Evolutionary conservation across 2,113 vertebrate species (phyloP).

Genomic region (Cottus gobio): DNA sequence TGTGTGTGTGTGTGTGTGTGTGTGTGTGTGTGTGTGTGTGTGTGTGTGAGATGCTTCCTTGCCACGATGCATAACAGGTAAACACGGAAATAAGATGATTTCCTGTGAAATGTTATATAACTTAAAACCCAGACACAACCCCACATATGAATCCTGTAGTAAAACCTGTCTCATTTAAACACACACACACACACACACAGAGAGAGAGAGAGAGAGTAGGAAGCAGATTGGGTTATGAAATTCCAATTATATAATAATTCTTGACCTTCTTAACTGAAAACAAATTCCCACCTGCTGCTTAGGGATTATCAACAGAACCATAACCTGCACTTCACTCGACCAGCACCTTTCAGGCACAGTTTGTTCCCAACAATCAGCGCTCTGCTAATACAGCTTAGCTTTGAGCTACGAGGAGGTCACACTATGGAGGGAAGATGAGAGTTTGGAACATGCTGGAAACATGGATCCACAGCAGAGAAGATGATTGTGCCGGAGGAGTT

Average conservation of each 20-base stretch:
- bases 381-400: not conserved
- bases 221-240: slow-evolving; percentile 46
- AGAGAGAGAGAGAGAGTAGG: not conserved
- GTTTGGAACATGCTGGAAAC: not conserved
- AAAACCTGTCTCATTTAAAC: slow-evolving; percentile 19
- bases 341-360: slow-evolving; percentile 12
- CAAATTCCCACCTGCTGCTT: slow-evolving; percentile 35
- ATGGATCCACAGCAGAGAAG: not conserved
- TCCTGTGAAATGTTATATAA: slow-evolving; percentile 52
- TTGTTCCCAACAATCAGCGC: slow-evolving; percentile 24
- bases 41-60: slow-evolving; percentile 2
- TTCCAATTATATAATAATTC: slow-evolving; percentile 58
- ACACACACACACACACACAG: slow-evolving; percentile 13
- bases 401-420: slow-evolving; percentile 7
- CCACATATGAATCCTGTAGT: not conserved
- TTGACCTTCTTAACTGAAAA: slow-evolving; percentile 56
- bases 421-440: not conserved
- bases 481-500: not conserved
- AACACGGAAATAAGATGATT: slow-evolving; percentile 24
- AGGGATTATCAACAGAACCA: slow-evolving; percentile 51
- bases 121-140: slow-evolving; percentile 9
- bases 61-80: slow-evolving; percentile 1
- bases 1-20: slow-evolving; percentile 22
- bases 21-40: not conserved
- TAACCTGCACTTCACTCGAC: slow-evolving; percentile 15